Base-by-base conservation (phyloP, 2,797 vertebrate species). In the Rhabdophis nuchalis region DNA sequence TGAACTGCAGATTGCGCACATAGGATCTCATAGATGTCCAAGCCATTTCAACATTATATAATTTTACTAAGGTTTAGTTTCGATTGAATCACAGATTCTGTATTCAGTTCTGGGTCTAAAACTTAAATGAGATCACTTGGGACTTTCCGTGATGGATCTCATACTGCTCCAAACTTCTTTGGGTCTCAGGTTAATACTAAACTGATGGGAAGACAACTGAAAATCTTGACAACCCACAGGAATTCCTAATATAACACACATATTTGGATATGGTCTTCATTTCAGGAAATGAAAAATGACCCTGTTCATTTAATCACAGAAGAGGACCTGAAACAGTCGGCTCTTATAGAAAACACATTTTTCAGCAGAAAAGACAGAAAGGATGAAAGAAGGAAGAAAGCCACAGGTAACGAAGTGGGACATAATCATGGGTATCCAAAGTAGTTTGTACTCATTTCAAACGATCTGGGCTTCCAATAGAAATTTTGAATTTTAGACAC, bases 231-330 rank as follows among this genome's bases (percentile, higher is more conserved):
- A 25, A 32, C 14, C 41, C 32, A 4, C 9, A 53, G 85, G 41
- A 88, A 32, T 3, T 90, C 52, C 25, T 60, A 13, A 32, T 56
- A 56, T 11, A 61, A 52, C 68, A n/a, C 4, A 54, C 11, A 20
- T 90, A 10, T 58, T 18, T 90, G 64, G 82, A 58, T 90, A 3
- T 94, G 16, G 60, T 94, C 72, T 97, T 96, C 57, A 54, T 97
- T 97, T 94, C 93, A 99, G 99, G 99, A 99, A 96, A 97, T 99
- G 88, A 99, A 99, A 97, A 98, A 96, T 96, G 99, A 98, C 93
- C 98, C 98, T 4, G 99, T 99, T 88, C 98, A 98, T 96, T 96
- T 99, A 96, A 98, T 99, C 88, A 98, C 98, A 13, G 99, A 99
- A 96, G 99, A 99, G 12, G 98, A 99, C 94, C 86, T 99, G 93